Percentiles rank a stretch among this genome's conserved stretches.
phyloP scores from a whole-genome alignment of 1,140 invertebrate genomes.

The Zaprionus ornatus region DNA sequence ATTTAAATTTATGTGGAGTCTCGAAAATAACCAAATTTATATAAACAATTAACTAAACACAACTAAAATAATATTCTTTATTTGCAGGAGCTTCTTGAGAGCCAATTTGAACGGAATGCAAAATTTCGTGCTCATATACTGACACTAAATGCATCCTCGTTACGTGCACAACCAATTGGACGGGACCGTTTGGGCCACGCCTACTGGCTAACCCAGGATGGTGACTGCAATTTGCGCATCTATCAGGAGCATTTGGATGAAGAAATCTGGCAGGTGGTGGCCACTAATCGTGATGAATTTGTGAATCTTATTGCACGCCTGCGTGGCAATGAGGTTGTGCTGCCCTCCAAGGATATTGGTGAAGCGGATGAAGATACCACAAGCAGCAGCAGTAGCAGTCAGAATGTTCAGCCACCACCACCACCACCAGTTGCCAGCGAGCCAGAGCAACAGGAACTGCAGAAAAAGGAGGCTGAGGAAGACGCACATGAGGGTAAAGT shows the following conservation, averaged over 20 bases:
- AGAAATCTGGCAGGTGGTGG: constrained; percentile 96
- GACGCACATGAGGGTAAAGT: constrained; percentile 47
- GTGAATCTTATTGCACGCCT: constrained; percentile 89
- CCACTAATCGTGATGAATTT: constrained; percentile 91
- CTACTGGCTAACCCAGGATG: constrained; percentile 97
- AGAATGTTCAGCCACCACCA: constrained; percentile 75
- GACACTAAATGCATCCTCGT: constrained; percentile 89
- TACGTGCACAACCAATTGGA: constrained; percentile 94
- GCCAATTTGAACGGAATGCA: constrained; percentile 96
- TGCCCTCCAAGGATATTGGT: constrained; percentile 85
- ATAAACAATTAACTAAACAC: neutral
- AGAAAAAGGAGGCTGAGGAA: constrained; percentile 45
- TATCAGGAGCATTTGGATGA: constrained; percentile 98
- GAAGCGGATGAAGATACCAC: constrained; percentile 88
- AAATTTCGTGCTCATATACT: constrained; percentile 98
- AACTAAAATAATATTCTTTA: neutral
- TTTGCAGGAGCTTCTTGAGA: constrained; percentile 92
- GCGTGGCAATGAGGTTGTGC: constrained; percentile 87
- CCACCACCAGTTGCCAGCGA: constrained; percentile 42
- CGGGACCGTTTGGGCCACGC: constrained; percentile 94
- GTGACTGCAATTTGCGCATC: constrained; percentile 93
- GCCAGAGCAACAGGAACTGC: constrained; percentile 61
- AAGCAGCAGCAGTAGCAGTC: constrained; percentile 85
- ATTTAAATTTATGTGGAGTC: neutral
- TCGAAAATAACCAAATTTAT: no score